Percentiles rank a stretch among this genome's conserved stretches.
phyloP scores from a whole-genome alignment of 53 echinoderm and acorn worm species.

The Echinometra lucunter region DNA sequence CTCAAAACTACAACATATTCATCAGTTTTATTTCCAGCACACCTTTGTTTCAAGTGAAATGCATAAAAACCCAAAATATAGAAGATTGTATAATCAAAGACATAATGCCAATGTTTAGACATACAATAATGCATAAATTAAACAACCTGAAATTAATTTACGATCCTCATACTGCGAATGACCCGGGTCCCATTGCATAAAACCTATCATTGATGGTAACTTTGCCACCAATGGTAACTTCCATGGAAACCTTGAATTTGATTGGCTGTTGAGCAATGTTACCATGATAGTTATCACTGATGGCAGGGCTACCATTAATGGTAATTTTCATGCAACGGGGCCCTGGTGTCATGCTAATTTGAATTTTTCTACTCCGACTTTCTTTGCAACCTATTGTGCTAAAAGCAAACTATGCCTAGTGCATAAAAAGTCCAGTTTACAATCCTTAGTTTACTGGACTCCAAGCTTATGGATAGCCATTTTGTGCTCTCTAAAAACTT shows the following conservation, averaged over 20 bases:
- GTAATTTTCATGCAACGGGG: no score
- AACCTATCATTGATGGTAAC: no score
- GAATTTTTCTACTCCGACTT: neutral
- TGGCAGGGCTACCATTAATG: no score
- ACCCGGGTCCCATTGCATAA: no score
- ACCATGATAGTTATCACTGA: no score
- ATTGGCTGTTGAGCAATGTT: no score
- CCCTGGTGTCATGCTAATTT: constrained; percentile 5
- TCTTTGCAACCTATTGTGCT: neutral
- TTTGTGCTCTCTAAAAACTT: constrained; percentile 2
- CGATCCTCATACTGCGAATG: neutral
- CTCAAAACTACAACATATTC: no score
- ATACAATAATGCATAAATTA: neutral
- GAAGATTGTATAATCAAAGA: neutral
- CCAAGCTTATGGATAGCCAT: constrained; percentile 23
- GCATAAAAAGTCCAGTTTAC: neutral
- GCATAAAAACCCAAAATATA: neutral
- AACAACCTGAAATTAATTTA: neutral
- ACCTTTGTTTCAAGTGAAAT: neutral
- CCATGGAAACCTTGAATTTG: no score
- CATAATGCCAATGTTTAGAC: neutral
- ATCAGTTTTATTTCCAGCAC: neutral
- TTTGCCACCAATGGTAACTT: no score
- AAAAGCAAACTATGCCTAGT: neutral
- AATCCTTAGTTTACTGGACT: neutral